phyloP scores from a whole-genome alignment of 2,888 invertebrate genomes.

The Phlogophora meticulosa region DNA sequence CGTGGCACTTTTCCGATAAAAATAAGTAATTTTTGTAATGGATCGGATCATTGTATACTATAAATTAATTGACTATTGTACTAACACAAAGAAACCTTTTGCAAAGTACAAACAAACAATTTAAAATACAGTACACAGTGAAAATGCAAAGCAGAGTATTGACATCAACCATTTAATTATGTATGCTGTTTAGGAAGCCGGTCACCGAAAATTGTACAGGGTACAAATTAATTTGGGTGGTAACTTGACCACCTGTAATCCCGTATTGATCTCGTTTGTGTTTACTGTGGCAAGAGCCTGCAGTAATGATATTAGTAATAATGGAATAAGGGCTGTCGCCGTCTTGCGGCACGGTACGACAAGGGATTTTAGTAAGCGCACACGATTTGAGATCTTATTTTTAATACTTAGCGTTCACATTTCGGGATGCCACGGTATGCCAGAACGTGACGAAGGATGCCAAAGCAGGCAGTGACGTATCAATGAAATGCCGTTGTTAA shows the following conservation, averaged over 20 bases:
- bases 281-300: background rate
- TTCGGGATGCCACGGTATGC: no score
- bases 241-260: slow-evolving; percentile 2
- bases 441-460: no score
- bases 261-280: background rate
- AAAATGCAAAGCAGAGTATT: slow-evolving; percentile 6
- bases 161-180: slow-evolving; percentile 18
- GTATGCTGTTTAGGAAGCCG: background rate
- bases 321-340: no score
- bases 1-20: no score
- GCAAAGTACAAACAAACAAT: background rate
- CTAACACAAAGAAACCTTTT: background rate
- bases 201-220: background rate
- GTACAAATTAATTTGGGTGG: slow-evolving; percentile 5
- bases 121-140: slow-evolving; percentile 11
- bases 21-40: no score
- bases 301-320: background rate
- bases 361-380: no score
- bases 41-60: no score
- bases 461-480: no score
- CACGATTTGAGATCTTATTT: no score
- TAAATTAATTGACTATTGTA: background rate
- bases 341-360: no score
- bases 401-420: no score
- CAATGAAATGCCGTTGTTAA: no score